Base-by-base conservation (phyloP, 2,888 invertebrate species). In the Rhingia rostrata region DNA sequence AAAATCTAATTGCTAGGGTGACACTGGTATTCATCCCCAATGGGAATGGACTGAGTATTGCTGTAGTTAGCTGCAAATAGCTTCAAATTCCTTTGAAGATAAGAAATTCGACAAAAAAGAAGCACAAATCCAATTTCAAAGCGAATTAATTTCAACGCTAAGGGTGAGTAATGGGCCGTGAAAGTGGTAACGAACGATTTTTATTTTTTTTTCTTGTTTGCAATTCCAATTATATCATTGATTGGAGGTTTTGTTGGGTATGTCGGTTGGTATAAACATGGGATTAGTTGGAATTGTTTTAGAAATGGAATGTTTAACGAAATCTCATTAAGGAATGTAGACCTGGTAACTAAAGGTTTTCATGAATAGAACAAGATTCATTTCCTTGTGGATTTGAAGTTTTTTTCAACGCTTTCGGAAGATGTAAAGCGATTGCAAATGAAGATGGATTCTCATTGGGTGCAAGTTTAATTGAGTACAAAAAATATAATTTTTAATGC, bases 51-150 rank as follows among this genome's bases (percentile, higher is more conserved):
- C 53, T 47, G 35, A 14, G 5, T 45, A 6, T 4, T 4, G 22
- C 53, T 30, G 14, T 56, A 33, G 60, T 63, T 61, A 30, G 53
- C 22, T 43, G n/a, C n/a, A 43, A 63, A 14, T 70, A 58, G 22
- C 35, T 45, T 9, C 3, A 43, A 77, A 70, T 69, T 69, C 58
- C 75, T 64, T 75, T 75, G 75, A 75, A 81, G 74, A 75, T 64
- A 70, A 60, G 53, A 61, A 64, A 53, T 77, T 64, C 63, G 56
- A 45, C 54, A 61, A 61, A 12, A 41, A 60, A 37, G 64, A 33
- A 49, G 58, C 51, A 54, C 12, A 60, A 82, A 82, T 82, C 77
- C 82, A 82, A 82, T 82, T 72, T 82, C 58, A 77, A 75, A 70
- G 56, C 37, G 73, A 74, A 74, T 64, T 63, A 53, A 39, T 45